Conservation (phyloP, 2,797 vertebrate species). For the Silurus lanzhouensis region DNA sequence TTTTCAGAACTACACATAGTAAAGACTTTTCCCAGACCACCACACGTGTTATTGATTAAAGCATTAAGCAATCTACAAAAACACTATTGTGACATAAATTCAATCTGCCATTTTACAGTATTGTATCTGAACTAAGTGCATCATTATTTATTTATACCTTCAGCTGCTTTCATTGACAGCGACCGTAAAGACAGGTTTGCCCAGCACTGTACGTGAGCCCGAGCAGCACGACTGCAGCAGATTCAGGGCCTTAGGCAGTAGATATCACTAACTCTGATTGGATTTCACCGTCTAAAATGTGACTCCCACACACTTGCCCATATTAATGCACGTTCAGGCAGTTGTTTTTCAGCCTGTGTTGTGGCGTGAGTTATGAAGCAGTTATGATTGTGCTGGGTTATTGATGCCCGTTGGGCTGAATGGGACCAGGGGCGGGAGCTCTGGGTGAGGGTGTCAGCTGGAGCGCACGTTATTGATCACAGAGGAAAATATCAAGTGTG, state of each 20-base stretch:
- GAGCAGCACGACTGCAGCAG: conserved; percentile 8
- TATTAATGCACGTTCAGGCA: conserved; percentile 28
- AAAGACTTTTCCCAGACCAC: background rate
- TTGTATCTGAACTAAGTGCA: background rate
- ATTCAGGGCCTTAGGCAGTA: conserved; percentile 19
- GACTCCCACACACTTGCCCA: conserved; percentile 37
- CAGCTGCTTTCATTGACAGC: background rate
- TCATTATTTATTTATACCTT: conserved; percentile 8
- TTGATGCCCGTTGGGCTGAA: conserved; percentile 45
- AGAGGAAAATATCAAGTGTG: conserved; percentile 51
- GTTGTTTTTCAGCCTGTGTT: conserved; percentile 36
- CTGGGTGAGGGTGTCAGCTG: conserved; percentile 29
- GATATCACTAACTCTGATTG: conserved; percentile 34
- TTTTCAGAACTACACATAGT: background rate
- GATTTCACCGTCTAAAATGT: conserved; percentile 39
- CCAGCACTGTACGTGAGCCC: background rate
- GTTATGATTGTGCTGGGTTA: conserved; percentile 47
- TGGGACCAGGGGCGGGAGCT: conserved; percentile 21
- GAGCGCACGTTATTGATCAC: conserved; percentile 47
- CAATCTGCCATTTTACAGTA: conserved; percentile 1
- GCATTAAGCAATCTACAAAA: conserved; percentile 10
- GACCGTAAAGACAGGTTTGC: conserved; percentile 1
- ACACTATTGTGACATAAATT: conserved; percentile 14
- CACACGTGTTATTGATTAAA: background rate
- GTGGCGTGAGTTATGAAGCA: conserved; percentile 47